Conservation (phyloP, 2,113 vertebrate genomes). For the Saimiri boliviensis region DNA sequence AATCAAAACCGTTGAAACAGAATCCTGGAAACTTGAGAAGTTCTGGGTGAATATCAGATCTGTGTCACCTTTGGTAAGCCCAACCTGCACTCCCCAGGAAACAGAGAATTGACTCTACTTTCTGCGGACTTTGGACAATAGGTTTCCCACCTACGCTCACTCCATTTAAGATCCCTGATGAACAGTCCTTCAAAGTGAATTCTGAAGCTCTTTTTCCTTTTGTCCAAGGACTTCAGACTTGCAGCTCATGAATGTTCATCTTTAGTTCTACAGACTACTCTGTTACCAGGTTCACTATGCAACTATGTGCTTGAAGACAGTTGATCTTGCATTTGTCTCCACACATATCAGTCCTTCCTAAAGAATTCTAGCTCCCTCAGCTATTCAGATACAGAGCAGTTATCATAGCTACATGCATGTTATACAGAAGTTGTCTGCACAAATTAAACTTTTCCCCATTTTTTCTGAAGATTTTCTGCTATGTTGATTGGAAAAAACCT, state of each 20-base stretch:
- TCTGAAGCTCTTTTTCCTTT: conserved; percentile 67
- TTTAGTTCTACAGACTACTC: conserved; percentile 49
- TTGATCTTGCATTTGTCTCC: neutral
- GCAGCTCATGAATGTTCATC: conserved; percentile 64
- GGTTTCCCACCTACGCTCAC: conserved; percentile 64
- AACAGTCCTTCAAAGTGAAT: conserved; percentile 72
- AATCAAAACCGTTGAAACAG: neutral
- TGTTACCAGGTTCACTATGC: conserved; percentile 32
- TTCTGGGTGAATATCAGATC: conserved; percentile 54
- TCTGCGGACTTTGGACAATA: conserved; percentile 69
- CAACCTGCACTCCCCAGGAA: conserved; percentile 53
- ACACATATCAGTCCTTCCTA: neutral
- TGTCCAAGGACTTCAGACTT: conserved; percentile 67
- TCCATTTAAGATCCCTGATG: conserved; percentile 66
- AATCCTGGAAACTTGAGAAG: neutral
- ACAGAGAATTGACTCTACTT: conserved; percentile 55
- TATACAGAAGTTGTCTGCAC: neutral
- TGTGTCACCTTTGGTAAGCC: conserved; percentile 11
- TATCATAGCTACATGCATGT: neutral
- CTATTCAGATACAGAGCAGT: neutral
- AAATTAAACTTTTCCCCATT: neutral
- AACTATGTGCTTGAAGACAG: neutral
- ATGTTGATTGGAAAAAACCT: neutral
- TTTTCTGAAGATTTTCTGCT: neutral
- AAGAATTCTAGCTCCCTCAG: neutral